Percentiles rank a stretch among this genome's conserved stretches.
These are phyloP conservation scores for Drosophila buzzatii DNA, from an alignment of 2,888 invertebrate species.

Conservation along the genomic window DNA sequence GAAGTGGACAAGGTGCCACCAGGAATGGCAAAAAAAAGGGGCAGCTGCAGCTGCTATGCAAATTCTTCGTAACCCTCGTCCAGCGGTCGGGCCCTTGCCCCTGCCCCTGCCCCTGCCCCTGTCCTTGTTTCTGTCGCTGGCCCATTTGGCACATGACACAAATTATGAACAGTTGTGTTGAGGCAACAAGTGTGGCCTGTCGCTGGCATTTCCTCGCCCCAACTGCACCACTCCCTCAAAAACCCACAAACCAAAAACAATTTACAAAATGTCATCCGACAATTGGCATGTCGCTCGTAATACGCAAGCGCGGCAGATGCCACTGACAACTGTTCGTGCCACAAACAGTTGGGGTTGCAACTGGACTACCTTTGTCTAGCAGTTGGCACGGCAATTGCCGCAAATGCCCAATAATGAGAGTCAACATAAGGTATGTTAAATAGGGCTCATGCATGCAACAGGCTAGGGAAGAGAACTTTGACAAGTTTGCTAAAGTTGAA, in stretches of 20 bases:
- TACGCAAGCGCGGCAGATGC: conserved; percentile 61
- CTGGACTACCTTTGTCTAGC: conserved; percentile 32
- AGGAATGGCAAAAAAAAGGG: not conserved
- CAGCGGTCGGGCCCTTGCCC: conserved; percentile 7
- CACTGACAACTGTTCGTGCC: conserved; percentile 37
- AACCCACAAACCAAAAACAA: conserved; percentile 29
- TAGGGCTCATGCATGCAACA: conserved; percentile 14
- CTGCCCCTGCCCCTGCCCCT: conserved; percentile 6
- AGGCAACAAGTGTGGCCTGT: conserved; percentile 52
- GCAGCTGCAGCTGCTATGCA: conserved; percentile 52
- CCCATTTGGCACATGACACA: conserved; percentile 62
- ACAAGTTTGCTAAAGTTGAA: not conserved
- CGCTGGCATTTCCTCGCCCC: conserved; percentile 23
- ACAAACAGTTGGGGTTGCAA: conserved; percentile 22
- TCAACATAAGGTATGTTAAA: conserved; percentile 11
- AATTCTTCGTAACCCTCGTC: conserved; percentile 49
- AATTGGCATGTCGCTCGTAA: conserved; percentile 58
- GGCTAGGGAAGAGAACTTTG: not conserved
- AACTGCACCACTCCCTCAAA: not conserved
- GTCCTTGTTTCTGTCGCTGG: conserved; percentile 7
- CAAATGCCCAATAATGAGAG: conserved; percentile 13
- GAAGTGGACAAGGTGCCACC: conserved; percentile 28
- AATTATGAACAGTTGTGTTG: conserved; percentile 59
- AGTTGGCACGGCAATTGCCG: conserved; percentile 27
- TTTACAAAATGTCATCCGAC: conserved; percentile 66